Base-by-base conservation (phyloP, 2,113 vertebrate species). In the Zosterops borbonicus region DNA sequence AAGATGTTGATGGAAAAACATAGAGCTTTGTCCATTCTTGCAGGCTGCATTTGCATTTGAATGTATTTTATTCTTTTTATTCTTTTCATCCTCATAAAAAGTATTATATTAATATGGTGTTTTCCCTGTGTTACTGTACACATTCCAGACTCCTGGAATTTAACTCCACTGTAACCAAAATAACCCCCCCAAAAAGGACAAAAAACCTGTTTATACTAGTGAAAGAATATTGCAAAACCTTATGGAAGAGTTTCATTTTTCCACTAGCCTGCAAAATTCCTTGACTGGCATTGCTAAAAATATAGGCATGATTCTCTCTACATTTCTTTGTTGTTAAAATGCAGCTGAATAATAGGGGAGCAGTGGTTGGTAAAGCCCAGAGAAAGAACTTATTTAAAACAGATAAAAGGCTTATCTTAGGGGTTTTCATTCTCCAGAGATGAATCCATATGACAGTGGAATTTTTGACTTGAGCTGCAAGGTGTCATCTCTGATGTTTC, bases 1-100 rank as follows among this genome's bases (percentile, higher is more conserved):
- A 87, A 96, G 71, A 53, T 1, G 7, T 84, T 89, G 25, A 47
- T 90, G 83, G 27, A 52, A 96, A 95, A 96, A 75, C 23, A 76
- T 28, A 77, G 67, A 94, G 80, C n/a, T 79, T 83, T 67, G 92
- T 92, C 37, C 31, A 69, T 87, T 73, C 69, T 95, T 82, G 67
- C 71, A 89, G 90, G 74, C 56, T 94, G 7, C 42, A 96, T 98
- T 98, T 98, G 89, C 96, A 98, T 98, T 96, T 96, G 97, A 98
- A 97, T 96, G 28, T 28, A 35, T 88, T 92, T 97, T 96, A 86
- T 79, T 94, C 42, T 94, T 88, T 92, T 97, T 96, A 86, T 79
- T 94, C 42, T 94, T 83, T 95, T 95, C 83, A 90, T 92, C 50
- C 35, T 63, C 75, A 90, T 77, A 90, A 92, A 93, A 97, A 95